Percentiles rank a stretch among this genome's conserved stretches.
Conservation (phyloP, 2,113 vertebrate species). For the Brachyhypopomus occidentalis region DNA sequence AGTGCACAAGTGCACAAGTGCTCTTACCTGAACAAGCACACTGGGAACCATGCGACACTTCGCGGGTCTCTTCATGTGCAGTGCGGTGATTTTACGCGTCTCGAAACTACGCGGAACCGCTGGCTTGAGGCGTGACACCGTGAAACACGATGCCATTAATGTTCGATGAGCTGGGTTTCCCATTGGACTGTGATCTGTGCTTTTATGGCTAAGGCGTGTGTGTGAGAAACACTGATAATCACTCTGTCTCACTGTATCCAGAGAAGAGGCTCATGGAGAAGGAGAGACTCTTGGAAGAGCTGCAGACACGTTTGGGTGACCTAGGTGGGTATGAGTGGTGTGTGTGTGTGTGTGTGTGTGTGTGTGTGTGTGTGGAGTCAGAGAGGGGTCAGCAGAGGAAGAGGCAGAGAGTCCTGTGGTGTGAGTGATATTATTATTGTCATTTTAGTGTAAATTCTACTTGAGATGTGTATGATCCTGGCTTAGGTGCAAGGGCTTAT, state of each 20-base stretch:
- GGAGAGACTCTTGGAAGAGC: constrained; percentile 67
- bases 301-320: constrained; percentile 68
- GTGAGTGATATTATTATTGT: too few species aligned
- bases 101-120: too few species aligned
- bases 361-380: neutral
- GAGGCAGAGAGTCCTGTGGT: neutral
- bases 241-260: constrained; percentile 39
- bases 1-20: too few species aligned
- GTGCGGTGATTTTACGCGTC: too few species aligned
- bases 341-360: neutral
- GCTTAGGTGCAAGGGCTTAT: neutral
- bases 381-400: neutral
- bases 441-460: neutral
- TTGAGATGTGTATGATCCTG: neutral
- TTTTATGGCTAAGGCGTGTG: neutral
- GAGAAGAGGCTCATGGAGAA: constrained; percentile 72
- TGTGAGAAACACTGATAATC: neutral
- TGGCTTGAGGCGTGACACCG: too few species aligned
- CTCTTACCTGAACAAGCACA: too few species aligned
- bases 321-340: constrained; percentile 60
- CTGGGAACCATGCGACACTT: too few species aligned
- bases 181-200: neutral
- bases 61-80: too few species aligned
- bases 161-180: too few species aligned
- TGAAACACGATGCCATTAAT: too few species aligned